These are phyloP conservation scores for Astreopora myriophthalma DNA, from an alignment of 64 coral and sea anemone species.

Conservation along the genomic window DNA sequence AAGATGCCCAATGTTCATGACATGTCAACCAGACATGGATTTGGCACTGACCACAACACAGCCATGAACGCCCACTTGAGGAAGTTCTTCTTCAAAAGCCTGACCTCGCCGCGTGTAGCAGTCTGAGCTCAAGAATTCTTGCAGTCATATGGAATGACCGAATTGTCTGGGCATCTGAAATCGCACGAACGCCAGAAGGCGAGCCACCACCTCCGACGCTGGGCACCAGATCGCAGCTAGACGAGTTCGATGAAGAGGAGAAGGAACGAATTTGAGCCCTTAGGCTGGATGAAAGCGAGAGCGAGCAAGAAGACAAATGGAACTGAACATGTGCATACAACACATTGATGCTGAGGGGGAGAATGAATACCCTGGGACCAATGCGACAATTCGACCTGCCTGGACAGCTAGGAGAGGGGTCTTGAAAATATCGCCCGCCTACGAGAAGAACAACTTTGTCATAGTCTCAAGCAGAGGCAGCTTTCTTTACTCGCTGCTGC, in stretches of 20 bases:
- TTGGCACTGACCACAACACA: not conserved
- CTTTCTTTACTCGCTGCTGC: not conserved
- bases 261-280: not conserved
- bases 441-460: not conserved
- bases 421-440: no score
- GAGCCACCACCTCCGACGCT: not conserved
- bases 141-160: not conserved
- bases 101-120: not conserved
- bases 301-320: not conserved
- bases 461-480: not conserved
- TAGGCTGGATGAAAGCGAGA: not conserved
- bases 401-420: not conserved
- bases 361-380: not conserved
- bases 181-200: not conserved
- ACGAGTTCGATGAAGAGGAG: not conserved
- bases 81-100: not conserved
- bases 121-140: not conserved
- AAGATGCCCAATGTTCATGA: conserved; percentile 15
- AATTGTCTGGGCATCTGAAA: not conserved
- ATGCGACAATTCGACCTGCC: not conserved
- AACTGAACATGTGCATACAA: not conserved
- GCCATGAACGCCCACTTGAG: conserved; percentile 6
- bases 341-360: not conserved
- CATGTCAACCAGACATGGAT: not conserved
- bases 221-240: not conserved